A percentile compares a stretch with the other conserved stretches of the same genome.
Conservation (phyloP, 1,140 invertebrate species). For the Drosophila sechellia region DNA sequence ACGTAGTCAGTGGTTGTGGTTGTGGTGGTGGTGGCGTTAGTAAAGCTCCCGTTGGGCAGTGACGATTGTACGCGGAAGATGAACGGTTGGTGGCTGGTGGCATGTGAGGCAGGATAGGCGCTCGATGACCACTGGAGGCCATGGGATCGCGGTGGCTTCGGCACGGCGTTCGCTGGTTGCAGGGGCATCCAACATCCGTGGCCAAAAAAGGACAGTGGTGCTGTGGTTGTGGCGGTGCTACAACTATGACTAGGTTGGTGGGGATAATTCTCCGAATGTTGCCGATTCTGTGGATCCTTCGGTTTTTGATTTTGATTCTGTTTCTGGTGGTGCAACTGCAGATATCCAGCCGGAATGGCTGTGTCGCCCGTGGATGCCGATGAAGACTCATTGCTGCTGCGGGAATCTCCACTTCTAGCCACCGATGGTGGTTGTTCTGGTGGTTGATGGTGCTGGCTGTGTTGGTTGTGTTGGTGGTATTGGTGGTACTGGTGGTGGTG, state of each 20-base stretch:
- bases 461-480: background rate
- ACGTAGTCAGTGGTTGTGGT: conserved; percentile 73
- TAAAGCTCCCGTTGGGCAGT: conserved; percentile 36
- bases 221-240: conserved; percentile 36
- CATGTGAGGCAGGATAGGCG: conserved; percentile 44
- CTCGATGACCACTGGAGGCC: conserved; percentile 15
- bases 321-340: conserved; percentile 32
- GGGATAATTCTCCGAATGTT: conserved; percentile 8
- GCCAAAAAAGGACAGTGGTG: conserved; percentile 11
- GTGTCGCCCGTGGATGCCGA: conserved; percentile 72
- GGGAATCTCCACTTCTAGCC: conserved; percentile 10
- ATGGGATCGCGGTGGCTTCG: conserved; percentile 71
- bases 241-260: conserved; percentile 72
- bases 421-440: conserved; percentile 13
- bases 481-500: conserved; percentile 23
- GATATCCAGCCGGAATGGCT: conserved; percentile 67
- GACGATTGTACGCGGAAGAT: conserved; percentile 26
- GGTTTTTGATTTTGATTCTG: background rate
- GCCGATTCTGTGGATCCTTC: background rate
- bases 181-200: conserved; percentile 16
- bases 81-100: conserved; percentile 5
- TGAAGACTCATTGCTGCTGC: conserved; percentile 64
- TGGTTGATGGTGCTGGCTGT: conserved; percentile 1
- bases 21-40: conserved; percentile 44
- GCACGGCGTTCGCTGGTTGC: conserved; percentile 56